Percentiles rank a stretch among this genome's conserved stretches.
These are phyloP conservation scores for Acanthurus tractus DNA, from an alignment of 2,797 vertebrate species.

Conservation along the genomic window DNA sequence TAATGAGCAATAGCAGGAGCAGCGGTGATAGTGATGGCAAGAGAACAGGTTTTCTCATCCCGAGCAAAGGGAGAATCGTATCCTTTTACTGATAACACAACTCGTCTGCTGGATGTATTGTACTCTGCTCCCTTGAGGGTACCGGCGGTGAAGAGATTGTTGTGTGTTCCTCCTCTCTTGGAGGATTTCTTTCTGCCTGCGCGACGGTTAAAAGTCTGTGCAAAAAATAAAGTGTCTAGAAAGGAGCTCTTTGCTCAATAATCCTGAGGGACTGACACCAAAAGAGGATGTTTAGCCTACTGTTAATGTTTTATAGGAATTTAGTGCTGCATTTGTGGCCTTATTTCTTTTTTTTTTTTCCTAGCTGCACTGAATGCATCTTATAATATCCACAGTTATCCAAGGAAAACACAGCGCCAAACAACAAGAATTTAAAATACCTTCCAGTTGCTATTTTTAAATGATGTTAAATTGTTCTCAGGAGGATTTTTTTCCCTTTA, in stretches of 20 bases:
- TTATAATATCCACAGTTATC: slow-evolving; percentile 21
- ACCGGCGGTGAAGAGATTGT: slow-evolving; percentile 52
- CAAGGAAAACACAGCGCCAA: slow-evolving; percentile 15
- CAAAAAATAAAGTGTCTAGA: slow-evolving; percentile 50
- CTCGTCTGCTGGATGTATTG: slow-evolving; percentile 65
- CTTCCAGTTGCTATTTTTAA: slow-evolving; percentile 33
- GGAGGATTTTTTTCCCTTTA: slow-evolving; percentile 31
- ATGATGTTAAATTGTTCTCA: slow-evolving; percentile 31
- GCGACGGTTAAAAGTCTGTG: slow-evolving; percentile 54
- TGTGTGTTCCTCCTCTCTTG: slow-evolving; percentile 55
- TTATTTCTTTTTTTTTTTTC: slow-evolving; percentile 2
- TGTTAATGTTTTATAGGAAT: slow-evolving; percentile 50
- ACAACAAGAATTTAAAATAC: slow-evolving; percentile 8
- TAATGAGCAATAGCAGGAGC: slow-evolving; percentile 56
- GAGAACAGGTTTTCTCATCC: slow-evolving; percentile 41
- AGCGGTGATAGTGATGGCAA: slow-evolving; percentile 36
- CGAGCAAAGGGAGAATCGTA: slow-evolving; percentile 37
- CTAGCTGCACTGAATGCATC: slow-evolving; percentile 22
- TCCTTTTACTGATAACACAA: slow-evolving; percentile 60
- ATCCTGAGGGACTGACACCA: slow-evolving; percentile 58
- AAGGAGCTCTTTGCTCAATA: slow-evolving; percentile 59
- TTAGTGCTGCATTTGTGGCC: slow-evolving; percentile 13
- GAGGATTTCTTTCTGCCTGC: slow-evolving; percentile 51
- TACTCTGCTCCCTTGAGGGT: slow-evolving; percentile 65
- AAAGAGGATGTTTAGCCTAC: slow-evolving; percentile 65